Evolutionary conservation across 2,113 vertebrate genomes (phyloP), one percentile per base, ranked within the genome.

Genomic region (Glaucomys volans): DNA sequence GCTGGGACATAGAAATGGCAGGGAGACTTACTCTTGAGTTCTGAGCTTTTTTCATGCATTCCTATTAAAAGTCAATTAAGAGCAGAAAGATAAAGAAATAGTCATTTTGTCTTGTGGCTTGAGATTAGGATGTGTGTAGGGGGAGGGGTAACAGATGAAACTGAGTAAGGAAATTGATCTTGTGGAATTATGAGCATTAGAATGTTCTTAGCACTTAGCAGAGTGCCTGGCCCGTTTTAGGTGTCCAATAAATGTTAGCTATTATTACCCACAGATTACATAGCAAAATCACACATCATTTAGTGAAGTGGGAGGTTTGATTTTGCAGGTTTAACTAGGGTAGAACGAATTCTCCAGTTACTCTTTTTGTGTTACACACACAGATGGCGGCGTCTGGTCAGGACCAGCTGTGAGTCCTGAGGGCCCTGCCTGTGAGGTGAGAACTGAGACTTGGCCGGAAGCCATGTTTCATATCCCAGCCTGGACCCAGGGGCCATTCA

Each of bases 271-370:
- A 85, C 84, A 94, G 94, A 92, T 94, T 95, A 80, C 71, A 82
- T 92, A 96, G 90, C 85, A 96, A 87, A 81, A 81, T 96, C 94
- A 94, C 96, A 96, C 87, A 77, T 85, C 95, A 87, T 97, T 95
- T 92, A 92, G 92, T 82, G 69, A 93, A 90, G 90, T 81, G 90
- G 96, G 97, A 94, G 90, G 84, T 71, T 96, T 82, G 87, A 67
- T 42, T 94, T 80, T 92, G 44, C 90, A 94, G 69, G 59, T 95
- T 96, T 97, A 92, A 91, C 87, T 90, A 85, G 93, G 42, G 81
- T 18, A 75, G 69, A 84, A 84, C 71, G 85, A 95, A 91, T 92
- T 94, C 95, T 95, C 95, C 54, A 12, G 40, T 90, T 90, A 87
- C 93, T 84, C 84, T 59, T 94, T 96, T 8, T 62, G n/a, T 14